Evolutionary conservation across 2,888 invertebrate genomes (phyloP).

Genomic region (Agrotis clavis): DNA sequence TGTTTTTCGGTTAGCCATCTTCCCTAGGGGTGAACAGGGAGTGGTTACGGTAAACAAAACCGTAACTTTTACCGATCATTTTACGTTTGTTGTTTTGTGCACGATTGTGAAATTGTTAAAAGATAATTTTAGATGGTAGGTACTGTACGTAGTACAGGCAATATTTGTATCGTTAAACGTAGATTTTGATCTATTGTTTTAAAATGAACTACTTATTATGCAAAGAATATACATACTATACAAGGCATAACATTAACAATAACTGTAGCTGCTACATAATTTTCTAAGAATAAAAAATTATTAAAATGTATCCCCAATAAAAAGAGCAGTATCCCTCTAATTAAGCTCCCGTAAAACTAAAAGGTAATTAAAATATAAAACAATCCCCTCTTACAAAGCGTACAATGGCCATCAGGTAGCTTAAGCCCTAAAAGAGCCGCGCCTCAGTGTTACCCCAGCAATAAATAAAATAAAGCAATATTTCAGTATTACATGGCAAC

Average conservation of each 20-base stretch:
- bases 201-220: background rate
- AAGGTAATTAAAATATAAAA: conserved; percentile 43
- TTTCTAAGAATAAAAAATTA: background rate
- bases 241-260: background rate
- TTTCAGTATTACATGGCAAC: conserved; percentile 58
- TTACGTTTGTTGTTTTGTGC: conserved; percentile 72
- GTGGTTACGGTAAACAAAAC: conserved; percentile 77
- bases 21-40: conserved; percentile 66
- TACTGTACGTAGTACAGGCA: background rate
- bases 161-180: no score
- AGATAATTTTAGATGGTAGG: conserved; percentile 14
- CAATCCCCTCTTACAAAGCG: conserved; percentile 39
- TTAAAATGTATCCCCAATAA: background rate
- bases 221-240: background rate
- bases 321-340: conserved; percentile 9
- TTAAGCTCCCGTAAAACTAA: conserved; percentile 29
- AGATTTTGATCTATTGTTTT: background rate
- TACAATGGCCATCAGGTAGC: conserved; percentile 32
- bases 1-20: conserved; percentile 65
- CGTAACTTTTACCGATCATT: conserved; percentile 78
- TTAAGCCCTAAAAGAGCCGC: conserved; percentile 51
- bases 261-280: background rate
- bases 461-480: conserved; percentile 64
- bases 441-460: conserved; percentile 48
- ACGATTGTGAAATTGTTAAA: conserved; percentile 34